Conservation (phyloP, 2,888 invertebrate species). For the Nomada ferruginata region DNA sequence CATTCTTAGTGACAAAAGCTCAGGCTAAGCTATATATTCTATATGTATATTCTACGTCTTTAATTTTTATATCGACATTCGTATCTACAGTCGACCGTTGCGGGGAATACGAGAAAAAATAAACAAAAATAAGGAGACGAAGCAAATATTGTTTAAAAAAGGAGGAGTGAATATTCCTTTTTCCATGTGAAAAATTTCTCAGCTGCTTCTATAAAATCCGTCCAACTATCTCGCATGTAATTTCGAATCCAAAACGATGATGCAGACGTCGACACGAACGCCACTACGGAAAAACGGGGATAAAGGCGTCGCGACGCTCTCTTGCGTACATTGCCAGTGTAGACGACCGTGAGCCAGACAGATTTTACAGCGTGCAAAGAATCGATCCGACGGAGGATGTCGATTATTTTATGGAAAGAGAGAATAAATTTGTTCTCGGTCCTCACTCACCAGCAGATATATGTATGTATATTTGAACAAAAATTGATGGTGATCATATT, state of each 20-base stretch:
- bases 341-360: slow-evolving; percentile 10
- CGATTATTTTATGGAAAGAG: slow-evolving; percentile 30
- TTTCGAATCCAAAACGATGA: slow-evolving; percentile 32
- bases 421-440: slow-evolving; percentile 32
- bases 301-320: slow-evolving; percentile 33
- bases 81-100: too few species aligned
- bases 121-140: not conserved
- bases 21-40: too few species aligned
- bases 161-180: not conserved
- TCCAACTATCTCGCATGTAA: slow-evolving; percentile 22
- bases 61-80: too few species aligned
- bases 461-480: not conserved
- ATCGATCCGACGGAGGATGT: slow-evolving; percentile 27
- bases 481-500: not conserved
- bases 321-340: slow-evolving; percentile 1
- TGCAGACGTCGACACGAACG: slow-evolving; percentile 26
- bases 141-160: not conserved
- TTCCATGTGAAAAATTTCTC: not conserved
- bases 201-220: slow-evolving; percentile 5
- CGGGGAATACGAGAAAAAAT: not conserved
- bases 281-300: slow-evolving; percentile 42
- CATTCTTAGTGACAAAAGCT: too few species aligned
- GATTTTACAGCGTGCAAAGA: slow-evolving; percentile 25
- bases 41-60: too few species aligned
- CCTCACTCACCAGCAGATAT: not conserved